Evolutionary conservation across 2,113 vertebrate genomes (phyloP).

Genomic region (Otocyon megalotis): DNA sequence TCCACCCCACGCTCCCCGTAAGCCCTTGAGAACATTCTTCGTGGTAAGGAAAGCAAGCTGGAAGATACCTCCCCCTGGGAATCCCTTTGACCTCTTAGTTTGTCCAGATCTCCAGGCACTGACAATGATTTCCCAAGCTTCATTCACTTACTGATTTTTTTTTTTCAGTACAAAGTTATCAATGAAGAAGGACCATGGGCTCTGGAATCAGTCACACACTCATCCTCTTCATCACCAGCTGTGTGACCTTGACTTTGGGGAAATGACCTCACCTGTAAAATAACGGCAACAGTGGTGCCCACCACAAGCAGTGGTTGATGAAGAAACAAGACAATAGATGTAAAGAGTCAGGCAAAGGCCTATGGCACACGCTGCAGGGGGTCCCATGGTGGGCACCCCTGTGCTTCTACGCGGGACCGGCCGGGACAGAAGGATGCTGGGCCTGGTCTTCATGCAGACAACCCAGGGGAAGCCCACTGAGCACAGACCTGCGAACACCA

Average conservation of each 20-base stretch:
- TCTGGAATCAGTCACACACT: neutral
- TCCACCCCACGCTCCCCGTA: neutral
- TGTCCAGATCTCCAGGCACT: neutral
- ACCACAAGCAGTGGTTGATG: neutral
- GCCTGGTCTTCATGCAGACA: neutral
- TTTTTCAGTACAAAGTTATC: neutral
- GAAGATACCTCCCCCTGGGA: neutral
- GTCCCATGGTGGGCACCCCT: no score
- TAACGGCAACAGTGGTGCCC: rapidly evolving
- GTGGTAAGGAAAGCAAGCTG: neutral
- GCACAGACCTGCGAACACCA: rapidly evolving
- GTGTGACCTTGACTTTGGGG: neutral
- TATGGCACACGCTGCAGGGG: rapidly evolving
- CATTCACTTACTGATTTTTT: neutral
- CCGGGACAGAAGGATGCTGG: rapidly evolving
- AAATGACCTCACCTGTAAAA: neutral
- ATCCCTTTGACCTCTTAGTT: neutral
- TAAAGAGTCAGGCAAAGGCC: neutral
- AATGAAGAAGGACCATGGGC: neutral
- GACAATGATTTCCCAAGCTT: neutral
- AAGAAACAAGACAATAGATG: neutral
- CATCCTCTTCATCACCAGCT: neutral
- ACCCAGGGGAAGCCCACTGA: neutral
- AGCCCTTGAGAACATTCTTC: neutral
- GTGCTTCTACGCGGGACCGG: rapidly evolving